These are phyloP conservation scores for Muscicapa adusta DNA, from an alignment of 2,113 vertebrate genomes.

Conservation along the genomic window DNA sequence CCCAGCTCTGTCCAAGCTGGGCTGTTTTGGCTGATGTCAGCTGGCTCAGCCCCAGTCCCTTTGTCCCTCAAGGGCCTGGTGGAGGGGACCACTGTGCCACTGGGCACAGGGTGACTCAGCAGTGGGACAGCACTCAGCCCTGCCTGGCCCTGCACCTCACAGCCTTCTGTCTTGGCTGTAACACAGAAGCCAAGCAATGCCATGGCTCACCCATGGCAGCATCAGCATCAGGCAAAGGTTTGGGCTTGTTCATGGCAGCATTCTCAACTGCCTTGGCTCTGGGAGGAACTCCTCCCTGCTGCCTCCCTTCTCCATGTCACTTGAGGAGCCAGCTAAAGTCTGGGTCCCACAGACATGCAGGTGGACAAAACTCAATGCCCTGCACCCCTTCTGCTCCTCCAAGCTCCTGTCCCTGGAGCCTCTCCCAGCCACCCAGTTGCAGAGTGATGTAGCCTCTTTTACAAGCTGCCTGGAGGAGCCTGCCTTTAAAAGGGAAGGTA, in stretches of 20 bases:
- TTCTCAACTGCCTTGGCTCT: background rate
- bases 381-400: background rate
- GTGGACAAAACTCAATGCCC: background rate
- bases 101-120: background rate
- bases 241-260: background rate
- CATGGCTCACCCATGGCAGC: background rate
- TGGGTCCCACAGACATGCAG: background rate
- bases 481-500: conserved; percentile 69
- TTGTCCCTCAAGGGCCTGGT: background rate
- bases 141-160: background rate
- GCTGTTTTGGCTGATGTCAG: background rate
- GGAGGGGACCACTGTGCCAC: background rate
- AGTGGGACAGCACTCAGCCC: background rate
- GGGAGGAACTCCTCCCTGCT: background rate
- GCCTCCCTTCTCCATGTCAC: background rate
- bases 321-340: background rate
- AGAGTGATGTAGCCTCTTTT: background rate
- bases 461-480: background rate
- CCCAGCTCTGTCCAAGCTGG: background rate
- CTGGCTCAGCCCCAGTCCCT: background rate
- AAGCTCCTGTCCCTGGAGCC: background rate
- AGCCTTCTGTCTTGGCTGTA: background rate
- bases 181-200: background rate
- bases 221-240: background rate
- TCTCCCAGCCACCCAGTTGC: background rate